These are phyloP conservation scores for Gadus macrocephalus DNA, from an alignment of 2,113 vertebrate genomes.

Conservation along the genomic window DNA sequence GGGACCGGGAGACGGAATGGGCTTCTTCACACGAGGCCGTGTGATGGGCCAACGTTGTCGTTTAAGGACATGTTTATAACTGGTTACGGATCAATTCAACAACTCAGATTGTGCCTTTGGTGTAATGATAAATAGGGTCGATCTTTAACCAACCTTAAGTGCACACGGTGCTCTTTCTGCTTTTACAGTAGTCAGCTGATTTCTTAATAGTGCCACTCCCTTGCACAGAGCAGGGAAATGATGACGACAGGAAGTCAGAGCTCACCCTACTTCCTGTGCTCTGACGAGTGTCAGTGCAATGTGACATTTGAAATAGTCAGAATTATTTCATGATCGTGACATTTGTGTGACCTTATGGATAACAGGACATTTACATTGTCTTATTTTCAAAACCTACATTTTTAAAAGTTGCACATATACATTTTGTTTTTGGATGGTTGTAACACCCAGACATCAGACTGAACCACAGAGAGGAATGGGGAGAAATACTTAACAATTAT, in stretches of 20 bases:
- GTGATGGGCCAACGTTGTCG: constrained; percentile 1
- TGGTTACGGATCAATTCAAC: not conserved
- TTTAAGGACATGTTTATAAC: constrained; percentile 7
- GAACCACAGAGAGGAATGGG: too few relatives aligned
- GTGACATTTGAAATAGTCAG: not conserved
- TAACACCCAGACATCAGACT: too few relatives aligned
- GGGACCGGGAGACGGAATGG: not conserved
- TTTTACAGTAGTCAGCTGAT: constrained; percentile 62
- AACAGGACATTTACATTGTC: too few relatives aligned
- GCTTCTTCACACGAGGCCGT: constrained; percentile 30
- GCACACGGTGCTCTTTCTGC: constrained; percentile 20
- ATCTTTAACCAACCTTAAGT: not conserved
- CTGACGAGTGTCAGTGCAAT: constrained; percentile 50
- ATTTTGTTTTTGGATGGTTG: too few relatives aligned
- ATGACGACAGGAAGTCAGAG: constrained; percentile 68
- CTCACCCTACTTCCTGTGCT: constrained; percentile 60
- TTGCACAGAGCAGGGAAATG: constrained; percentile 11
- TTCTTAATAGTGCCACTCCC: constrained; percentile 39
- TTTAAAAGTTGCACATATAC: too few relatives aligned
- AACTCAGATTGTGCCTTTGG: constrained; percentile 7
- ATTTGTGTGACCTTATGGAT: too few relatives aligned
- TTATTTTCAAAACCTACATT: too few relatives aligned
- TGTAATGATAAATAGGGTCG: not conserved
- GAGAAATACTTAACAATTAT: too few relatives aligned
- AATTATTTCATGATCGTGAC: not conserved